These are phyloP conservation scores for Physocephala rufipes DNA, from an alignment of 2,888 invertebrate genomes.

Conservation along the genomic window DNA sequence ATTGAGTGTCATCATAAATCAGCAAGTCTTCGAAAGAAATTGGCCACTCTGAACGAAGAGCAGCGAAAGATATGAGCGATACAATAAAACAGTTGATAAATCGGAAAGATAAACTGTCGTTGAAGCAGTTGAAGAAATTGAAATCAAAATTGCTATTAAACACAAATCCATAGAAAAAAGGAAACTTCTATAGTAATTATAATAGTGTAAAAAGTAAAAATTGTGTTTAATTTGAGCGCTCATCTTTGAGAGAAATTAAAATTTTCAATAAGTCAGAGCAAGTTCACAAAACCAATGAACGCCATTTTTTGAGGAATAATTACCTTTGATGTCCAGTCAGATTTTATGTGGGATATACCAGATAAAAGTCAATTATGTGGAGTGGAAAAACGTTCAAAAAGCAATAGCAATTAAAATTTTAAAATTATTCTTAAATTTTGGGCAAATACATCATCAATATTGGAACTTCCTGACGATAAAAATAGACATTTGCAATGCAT, in stretches of 20 bases:
- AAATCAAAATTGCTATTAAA: slow-evolving; percentile 8
- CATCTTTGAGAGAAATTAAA: background rate
- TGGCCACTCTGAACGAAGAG: background rate
- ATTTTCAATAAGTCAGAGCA: slow-evolving; percentile 20
- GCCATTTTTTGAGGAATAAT: slow-evolving; percentile 40
- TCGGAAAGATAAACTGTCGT: background rate
- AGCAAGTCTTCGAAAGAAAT: no score
- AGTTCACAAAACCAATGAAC: slow-evolving; percentile 25
- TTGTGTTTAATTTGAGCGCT: background rate
- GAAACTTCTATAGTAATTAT: no score
- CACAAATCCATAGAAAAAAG: background rate
- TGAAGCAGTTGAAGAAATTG: background rate
- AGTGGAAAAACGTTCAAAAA: no score
- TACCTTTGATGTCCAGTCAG: slow-evolving; percentile 22
- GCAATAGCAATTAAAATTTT: no score
- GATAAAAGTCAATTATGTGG: no score
- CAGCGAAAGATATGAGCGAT: background rate
- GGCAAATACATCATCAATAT: no score
- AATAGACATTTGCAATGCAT: no score
- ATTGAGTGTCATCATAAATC: no score
- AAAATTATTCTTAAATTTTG: no score
- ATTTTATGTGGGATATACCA: background rate
- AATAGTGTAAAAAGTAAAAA: background rate
- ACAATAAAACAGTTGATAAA: background rate
- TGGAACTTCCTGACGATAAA: no score